These are phyloP conservation scores for Microcaecilia unicolor DNA, from an alignment of 2,797 vertebrate genomes.

Conservation along the genomic window DNA sequence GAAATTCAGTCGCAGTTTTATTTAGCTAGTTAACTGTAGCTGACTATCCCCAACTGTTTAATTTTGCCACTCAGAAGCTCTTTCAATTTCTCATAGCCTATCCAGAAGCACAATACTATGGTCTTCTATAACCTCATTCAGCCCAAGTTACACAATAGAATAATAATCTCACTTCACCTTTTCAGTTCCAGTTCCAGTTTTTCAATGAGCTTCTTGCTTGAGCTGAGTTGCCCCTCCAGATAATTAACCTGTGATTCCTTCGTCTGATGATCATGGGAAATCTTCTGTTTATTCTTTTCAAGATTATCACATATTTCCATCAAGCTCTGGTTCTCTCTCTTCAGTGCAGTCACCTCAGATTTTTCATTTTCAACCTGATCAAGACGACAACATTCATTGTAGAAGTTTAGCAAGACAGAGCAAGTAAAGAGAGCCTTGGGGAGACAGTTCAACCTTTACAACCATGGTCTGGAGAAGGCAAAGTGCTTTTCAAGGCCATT, in stretches of 20 bases:
- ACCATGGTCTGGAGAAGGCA: neutral
- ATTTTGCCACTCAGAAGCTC: neutral
- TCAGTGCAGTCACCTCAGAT: conserved; percentile 64
- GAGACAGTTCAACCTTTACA: neutral
- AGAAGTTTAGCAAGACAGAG: neutral
- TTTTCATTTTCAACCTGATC: conserved; percentile 79
- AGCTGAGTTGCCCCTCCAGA: conserved; percentile 76
- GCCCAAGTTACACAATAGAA: fast-evolving
- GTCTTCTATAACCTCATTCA: too few species aligned
- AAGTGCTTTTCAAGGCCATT: neutral
- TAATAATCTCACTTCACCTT: conserved; percentile 49
- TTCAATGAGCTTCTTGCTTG: conserved; percentile 76
- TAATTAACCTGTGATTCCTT: conserved; percentile 84
- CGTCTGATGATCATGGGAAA: conserved; percentile 74
- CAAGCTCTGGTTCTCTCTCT: conserved; percentile 81
- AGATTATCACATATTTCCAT: conserved; percentile 78
- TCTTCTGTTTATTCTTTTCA: conserved; percentile 78
- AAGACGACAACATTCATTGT: neutral
- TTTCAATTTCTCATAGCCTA: neutral
- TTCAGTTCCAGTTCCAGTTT: conserved; percentile 82
- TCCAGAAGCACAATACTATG: too few species aligned
- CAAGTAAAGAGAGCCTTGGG: too few species aligned
- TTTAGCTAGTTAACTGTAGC: too few species aligned
- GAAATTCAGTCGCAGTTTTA: too few species aligned
- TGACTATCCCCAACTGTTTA: too few species aligned